Evolutionary conservation across 2,797 vertebrate genomes (phyloP).

Genomic region (Anolis apletophallus): DNA sequence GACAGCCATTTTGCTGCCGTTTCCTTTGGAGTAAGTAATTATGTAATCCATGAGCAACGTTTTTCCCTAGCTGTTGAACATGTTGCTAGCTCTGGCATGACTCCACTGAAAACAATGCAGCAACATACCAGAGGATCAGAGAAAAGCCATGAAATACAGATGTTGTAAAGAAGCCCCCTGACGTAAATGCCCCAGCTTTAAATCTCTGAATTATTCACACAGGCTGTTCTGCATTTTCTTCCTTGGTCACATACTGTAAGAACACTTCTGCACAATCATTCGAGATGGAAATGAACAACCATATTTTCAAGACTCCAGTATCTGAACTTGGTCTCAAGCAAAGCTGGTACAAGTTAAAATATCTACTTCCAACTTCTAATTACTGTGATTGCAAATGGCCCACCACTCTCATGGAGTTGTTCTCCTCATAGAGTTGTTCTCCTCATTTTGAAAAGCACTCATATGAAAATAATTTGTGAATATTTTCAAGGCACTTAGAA

Average conservation of each 20-base stretch:
- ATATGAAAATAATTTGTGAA: background rate
- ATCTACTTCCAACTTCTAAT: background rate
- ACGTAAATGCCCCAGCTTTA: background rate
- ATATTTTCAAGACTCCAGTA: background rate
- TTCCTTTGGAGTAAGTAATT: constrained; percentile 33
- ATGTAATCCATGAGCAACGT: constrained; percentile 1
- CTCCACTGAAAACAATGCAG: constrained; percentile 27
- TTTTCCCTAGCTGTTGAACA: constrained; percentile 21
- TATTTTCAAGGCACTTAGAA: background rate
- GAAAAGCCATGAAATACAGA: constrained; percentile 32
- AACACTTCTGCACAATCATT: constrained; percentile 5
- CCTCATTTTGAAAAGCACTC: background rate
- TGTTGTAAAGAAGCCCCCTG: constrained; percentile 12
- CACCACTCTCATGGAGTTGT: background rate
- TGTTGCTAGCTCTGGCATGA: constrained; percentile 19
- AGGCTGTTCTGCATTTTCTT: constrained; percentile 17
- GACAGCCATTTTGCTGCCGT: constrained; percentile 25
- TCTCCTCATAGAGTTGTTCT: background rate
- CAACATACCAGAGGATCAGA: background rate
- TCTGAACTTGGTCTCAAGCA: background rate
- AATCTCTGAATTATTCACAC: constrained; percentile 6
- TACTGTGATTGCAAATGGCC: background rate
- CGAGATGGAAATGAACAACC: background rate
- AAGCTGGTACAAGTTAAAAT: background rate
- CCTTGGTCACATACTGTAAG: background rate